phyloP scores from a whole-genome alignment of 2,797 vertebrate genomes.

The Danio choprae region DNA sequence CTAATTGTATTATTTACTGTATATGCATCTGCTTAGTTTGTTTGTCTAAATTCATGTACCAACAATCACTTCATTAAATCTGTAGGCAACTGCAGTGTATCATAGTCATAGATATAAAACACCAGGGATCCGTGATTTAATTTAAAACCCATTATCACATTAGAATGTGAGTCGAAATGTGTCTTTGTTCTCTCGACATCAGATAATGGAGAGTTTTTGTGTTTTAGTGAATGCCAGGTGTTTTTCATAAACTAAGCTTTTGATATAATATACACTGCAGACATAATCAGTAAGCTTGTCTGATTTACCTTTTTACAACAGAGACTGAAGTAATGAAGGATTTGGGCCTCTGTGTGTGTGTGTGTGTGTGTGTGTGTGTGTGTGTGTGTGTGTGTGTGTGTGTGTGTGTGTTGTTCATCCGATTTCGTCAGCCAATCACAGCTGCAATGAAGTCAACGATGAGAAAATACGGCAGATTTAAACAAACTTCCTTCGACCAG shows the following conservation, averaged over 20 bases:
- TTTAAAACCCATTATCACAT: slow-evolving; percentile 39
- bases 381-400: not conserved
- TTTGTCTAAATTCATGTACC: not conserved
- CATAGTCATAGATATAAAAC: slow-evolving; percentile 8
- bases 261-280: not conserved
- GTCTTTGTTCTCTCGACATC: slow-evolving; percentile 8
- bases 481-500: not conserved
- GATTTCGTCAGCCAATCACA: not conserved
- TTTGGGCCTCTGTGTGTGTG: not conserved
- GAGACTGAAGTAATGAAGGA: not conserved
- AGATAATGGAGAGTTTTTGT: slow-evolving; percentile 6
- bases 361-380: no score
- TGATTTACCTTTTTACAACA: not conserved
- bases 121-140: slow-evolving; percentile 13
- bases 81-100: not conserved
- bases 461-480: not conserved
- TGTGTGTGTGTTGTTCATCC: not conserved
- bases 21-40: not conserved
- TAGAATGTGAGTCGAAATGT: not conserved
- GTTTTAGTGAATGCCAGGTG: slow-evolving; percentile 19
- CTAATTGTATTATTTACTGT: not conserved
- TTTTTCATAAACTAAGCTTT: slow-evolving; percentile 6
- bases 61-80: not conserved
- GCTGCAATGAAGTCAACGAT: not conserved
- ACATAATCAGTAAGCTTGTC: slow-evolving; percentile 10